Base-by-base conservation (phyloP, 2,888 invertebrate species). In the Melinopterus prodromus region DNA sequence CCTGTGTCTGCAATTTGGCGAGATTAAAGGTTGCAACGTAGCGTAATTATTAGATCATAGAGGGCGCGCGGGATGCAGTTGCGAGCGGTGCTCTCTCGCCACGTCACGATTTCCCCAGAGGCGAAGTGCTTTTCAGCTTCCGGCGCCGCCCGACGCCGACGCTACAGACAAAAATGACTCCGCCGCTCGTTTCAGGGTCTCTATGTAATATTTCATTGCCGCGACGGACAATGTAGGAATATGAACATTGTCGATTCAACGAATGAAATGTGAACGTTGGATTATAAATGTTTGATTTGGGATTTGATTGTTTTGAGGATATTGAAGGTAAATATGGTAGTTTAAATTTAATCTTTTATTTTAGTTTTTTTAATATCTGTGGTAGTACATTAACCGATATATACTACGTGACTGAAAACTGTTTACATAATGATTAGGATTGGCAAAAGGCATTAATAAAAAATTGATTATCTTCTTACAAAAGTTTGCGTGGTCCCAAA, bases 31-130 rank as follows among this genome's bases (percentile, higher is more conserved):
- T 53, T 53, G 53, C 53, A 53, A 53, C 53, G 53, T 53, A 12
- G 53, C 53, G 53, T 53, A 53, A 53, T 53, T 53, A 53, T 53
- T 53, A 53, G 53, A 53, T 53, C 53, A 53, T 53, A 53, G 53
- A 53, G 53, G 53, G 53, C 53, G 53, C 53, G 53, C 53, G 53
- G 53, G 53, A 53, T 53, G 53, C 53, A 53, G 53, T 53, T 53
- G 9, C 53, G 53, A 53, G 53, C 5, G 53, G 53, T 12, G 53
- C 53, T 53, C 53, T 53, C 53, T 53, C 7, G 53, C 53, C 12
- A 53, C 53, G 53, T 53, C 53, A 53, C 53, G 53, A 53, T 53
- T 53, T 53, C 53, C 53, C 53, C 53, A 53, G 53, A 12, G 53
- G 53, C 53, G 53, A 53, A 53, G 53, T 53, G 53, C 53, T 53